Evolutionary conservation across 2,888 invertebrate genomes (phyloP), one percentile per base, ranked within the genome.

Genomic region (Malthinus seriepunctatus): DNA sequence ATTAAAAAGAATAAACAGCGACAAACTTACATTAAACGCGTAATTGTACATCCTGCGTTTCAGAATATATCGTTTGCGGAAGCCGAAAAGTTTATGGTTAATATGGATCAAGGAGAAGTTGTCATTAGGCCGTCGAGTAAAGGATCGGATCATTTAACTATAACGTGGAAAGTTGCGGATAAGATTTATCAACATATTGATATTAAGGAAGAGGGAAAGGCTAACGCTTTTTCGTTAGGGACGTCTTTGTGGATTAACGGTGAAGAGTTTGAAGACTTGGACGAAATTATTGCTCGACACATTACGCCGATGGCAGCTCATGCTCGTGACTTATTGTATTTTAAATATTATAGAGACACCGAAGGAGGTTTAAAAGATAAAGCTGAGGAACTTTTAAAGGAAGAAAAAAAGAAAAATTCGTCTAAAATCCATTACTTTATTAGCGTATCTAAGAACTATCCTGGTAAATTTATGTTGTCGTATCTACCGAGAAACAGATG

Each of bases 81-180:
- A 73, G 95, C 96, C 0, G 94, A 96, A 73, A 93, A 92, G 71
- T 81, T 95, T 53, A 90, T 99, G 89, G 87, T 86, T 46, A 86
- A 86, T 52, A 91, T 97, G 90, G 97, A 96, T 64, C 97, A 95
- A 79, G 98, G 99, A 1, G 99, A 99, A 74, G 95, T 94, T 9
- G 91, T 99, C 23, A 88, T 99, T 11, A 82, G 99, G 60, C 99
- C 99, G 0, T 97, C 97, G 50, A 97, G 97, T 76, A 97, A 98
- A 60, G 97, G 96, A 38, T 86, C 90, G 0, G 95, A 98, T 77
- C 97, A 97, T 78, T 80, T 99, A 63, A 98, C 98, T 0, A 95
- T 97, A 1, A 98, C 98, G 0, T 99, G 99, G 99, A 99, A 99
- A 79, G 96, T 99, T 1, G 86, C 93, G 0, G 93, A 97, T 47